Conservation (phyloP, 2,888 invertebrate genomes). For the Lasioglossum malachurum region DNA sequence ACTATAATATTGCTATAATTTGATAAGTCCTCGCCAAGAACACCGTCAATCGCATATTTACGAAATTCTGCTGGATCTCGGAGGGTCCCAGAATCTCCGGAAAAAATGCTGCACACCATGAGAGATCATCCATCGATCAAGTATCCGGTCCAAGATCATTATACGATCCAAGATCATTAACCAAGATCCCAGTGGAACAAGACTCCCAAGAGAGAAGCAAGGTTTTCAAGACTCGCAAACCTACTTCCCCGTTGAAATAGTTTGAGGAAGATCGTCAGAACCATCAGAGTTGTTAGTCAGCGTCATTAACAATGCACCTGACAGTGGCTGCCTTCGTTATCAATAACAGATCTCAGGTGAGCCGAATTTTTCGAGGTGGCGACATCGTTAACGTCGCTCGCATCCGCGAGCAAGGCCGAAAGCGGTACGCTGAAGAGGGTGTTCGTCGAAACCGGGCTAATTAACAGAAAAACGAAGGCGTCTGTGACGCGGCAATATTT, state of each 20-base stretch:
- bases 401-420: not conserved
- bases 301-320: not conserved
- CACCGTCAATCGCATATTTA: too few species aligned
- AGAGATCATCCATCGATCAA: not conserved
- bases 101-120: not conserved
- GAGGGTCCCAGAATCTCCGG: not conserved
- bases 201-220: not conserved
- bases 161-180: not conserved
- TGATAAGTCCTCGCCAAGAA: not conserved
- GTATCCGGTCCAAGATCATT: too few species aligned
- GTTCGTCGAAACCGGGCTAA: conserved; percentile 4
- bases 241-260: not conserved
- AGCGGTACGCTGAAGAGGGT: not conserved
- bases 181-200: not conserved
- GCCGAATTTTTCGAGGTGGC: not conserved
- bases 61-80: too few species aligned
- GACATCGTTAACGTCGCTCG: not conserved
- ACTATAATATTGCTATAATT: not conserved
- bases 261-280: not conserved
- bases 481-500: conserved; percentile 17
- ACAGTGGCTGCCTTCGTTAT: not conserved
- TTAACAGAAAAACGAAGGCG: conserved; percentile 19
- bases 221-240: not conserved
- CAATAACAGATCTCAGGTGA: not conserved
- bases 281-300: not conserved